These are phyloP conservation scores for Adoxophyes honmai DNA, from an alignment of 1,140 invertebrate species.

Conservation along the genomic window DNA sequence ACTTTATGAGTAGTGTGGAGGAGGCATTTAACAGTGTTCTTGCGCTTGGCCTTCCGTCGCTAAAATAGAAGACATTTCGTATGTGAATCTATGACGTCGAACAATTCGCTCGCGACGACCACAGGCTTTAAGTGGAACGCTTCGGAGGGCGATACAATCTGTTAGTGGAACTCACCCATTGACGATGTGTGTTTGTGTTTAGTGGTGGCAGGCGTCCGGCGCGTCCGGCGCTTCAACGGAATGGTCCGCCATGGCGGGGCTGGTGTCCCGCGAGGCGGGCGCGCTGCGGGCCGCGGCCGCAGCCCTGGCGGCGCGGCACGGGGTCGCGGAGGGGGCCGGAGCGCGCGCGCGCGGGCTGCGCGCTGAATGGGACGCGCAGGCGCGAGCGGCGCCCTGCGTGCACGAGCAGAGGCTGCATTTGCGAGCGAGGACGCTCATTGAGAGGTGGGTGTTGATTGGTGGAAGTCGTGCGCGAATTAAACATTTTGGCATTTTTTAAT, in stretches of 20 bases:
- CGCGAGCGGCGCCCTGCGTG: constrained; percentile 82
- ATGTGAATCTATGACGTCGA: no score
- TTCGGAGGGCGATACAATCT: no score
- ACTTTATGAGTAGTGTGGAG: no score
- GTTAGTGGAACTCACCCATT: constrained; percentile 16
- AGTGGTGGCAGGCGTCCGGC: constrained; percentile 20
- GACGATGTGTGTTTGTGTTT: neutral
- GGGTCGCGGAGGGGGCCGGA: constrained; percentile 68
- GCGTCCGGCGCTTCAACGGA: constrained; percentile 18
- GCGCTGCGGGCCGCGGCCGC: constrained; percentile 39
- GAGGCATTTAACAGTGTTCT: no score
- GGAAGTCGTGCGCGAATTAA: no score
- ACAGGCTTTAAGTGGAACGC: no score
- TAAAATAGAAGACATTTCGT: no score
- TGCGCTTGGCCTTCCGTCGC: no score
- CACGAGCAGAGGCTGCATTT: constrained; percentile 81
- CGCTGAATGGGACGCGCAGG: constrained; percentile 86
- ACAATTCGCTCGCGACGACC: no score
- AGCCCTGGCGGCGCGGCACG: constrained; percentile 55
- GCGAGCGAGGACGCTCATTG: constrained; percentile 85
- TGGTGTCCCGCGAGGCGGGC: constrained; percentile 41
- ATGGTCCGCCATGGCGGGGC: constrained; percentile 34
- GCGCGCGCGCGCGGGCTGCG: constrained; percentile 66
- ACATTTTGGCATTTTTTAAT: no score
- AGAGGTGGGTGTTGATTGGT: no score